Conservation (phyloP, 2,888 invertebrate species). For the Parasteatoda lunata region DNA sequence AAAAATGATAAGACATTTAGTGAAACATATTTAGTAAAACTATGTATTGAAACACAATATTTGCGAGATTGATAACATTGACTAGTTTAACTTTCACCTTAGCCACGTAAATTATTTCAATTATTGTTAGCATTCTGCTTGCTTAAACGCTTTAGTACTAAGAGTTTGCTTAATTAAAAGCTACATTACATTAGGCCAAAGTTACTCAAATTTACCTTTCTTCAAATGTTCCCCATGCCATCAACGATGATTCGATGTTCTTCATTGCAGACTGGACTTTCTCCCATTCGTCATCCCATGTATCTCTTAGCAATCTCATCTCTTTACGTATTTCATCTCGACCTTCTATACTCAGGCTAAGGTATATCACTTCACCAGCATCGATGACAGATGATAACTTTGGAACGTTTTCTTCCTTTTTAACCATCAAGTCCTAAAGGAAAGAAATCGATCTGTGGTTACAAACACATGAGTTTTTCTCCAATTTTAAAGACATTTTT, state of each 20-base stretch:
- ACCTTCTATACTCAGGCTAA: conserved; percentile 89
- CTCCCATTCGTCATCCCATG: conserved; percentile 88
- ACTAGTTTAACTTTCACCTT: no score
- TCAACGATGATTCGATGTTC: conserved; percentile 89
- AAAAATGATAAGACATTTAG: no score
- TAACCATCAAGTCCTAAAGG: conserved; percentile 52
- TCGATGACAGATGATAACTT: conserved; percentile 75
- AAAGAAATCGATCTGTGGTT: not conserved
- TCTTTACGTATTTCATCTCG: conserved; percentile 89
- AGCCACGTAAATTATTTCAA: no score
- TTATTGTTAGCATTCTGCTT: not conserved
- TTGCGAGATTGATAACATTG: no score
- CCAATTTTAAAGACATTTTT: no score
- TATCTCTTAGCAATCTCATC: conserved; percentile 84
- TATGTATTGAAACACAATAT: no score
- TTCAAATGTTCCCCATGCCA: conserved; percentile 93
- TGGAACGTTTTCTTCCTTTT: conserved; percentile 60
- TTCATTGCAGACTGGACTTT: conserved; percentile 89
- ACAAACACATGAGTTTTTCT: no score
- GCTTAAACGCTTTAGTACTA: not conserved
- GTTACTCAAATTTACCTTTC: conserved; percentile 76
- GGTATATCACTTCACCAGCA: conserved; percentile 90
- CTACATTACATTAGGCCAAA: no score
- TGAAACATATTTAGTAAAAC: no score
- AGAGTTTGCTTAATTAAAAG: not conserved